A percentile compares a stretch with the other conserved stretches of the same genome.
Conservation (phyloP, 2,113 vertebrate species). For the Podocnemis expansa region DNA sequence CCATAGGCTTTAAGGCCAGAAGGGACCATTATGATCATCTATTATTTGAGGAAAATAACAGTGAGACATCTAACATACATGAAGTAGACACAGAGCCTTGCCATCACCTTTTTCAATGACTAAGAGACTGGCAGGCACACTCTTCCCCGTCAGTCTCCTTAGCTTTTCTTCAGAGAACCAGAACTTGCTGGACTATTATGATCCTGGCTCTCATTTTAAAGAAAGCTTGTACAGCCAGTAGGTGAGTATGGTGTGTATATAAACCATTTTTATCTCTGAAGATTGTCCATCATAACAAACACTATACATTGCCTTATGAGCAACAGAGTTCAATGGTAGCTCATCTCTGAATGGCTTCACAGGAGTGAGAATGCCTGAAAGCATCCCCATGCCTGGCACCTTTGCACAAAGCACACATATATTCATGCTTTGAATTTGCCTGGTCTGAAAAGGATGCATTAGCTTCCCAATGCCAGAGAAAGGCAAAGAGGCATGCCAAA, state of each 20-base stretch:
- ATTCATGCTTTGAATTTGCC: background rate
- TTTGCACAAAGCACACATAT: background rate
- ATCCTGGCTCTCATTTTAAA: background rate
- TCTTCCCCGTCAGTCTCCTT: background rate
- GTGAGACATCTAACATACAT: background rate
- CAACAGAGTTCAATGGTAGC: background rate
- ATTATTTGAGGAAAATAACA: background rate
- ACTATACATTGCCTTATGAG: background rate
- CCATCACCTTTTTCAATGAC: background rate
- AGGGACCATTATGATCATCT: too few species aligned
- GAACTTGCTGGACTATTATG: background rate
- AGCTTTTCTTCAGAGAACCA: background rate
- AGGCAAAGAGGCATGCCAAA: background rate
- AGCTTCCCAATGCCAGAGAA: fast-evolving
- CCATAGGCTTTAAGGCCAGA: too few species aligned
- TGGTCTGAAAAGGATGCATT: fast-evolving
- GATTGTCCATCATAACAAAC: background rate
- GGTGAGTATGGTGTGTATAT: background rate
- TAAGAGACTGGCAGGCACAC: background rate
- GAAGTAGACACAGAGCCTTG: background rate
- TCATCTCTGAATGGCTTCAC: background rate
- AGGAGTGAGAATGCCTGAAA: background rate
- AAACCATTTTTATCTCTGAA: fast-evolving
- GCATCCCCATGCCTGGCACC: background rate
- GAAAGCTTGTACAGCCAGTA: background rate